phyloP scores from a whole-genome alignment of 2,888 invertebrate species.

The Pterostichus madidus region DNA sequence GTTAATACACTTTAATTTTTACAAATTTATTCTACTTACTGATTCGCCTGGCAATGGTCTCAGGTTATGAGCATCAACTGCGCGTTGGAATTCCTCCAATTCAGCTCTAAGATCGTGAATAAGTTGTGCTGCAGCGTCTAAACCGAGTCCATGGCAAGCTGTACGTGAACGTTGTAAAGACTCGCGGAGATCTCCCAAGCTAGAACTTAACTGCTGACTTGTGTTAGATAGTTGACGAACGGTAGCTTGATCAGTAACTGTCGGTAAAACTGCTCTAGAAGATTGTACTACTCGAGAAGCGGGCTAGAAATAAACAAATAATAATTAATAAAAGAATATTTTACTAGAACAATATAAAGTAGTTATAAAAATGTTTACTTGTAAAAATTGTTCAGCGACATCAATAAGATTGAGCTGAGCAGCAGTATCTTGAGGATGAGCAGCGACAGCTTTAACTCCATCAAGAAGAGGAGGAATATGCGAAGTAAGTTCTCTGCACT shows the following conservation, averaged over 20 bases:
- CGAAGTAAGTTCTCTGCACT: conserved; percentile 87
- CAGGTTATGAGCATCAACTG: conserved; percentile 85
- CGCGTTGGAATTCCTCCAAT: conserved; percentile 88
- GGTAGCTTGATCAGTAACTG: conserved; percentile 87
- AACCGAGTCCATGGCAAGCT: conserved; percentile 89
- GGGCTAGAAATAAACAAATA: conserved; percentile 75
- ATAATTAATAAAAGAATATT: neutral
- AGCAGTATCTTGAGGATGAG: conserved; percentile 85
- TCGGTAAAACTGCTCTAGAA: conserved; percentile 90
- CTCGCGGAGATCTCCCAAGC: conserved; percentile 74
- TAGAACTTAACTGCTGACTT: conserved; percentile 82
- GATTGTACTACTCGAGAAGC: conserved; percentile 87
- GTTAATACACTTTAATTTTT: neutral
- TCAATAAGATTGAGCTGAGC: conserved; percentile 90
- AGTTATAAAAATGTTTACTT: conserved; percentile 75
- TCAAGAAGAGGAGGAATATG: conserved; percentile 90
- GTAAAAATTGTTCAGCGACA: conserved; percentile 90
- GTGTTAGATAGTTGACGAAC: conserved; percentile 86
- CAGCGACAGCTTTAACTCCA: conserved; percentile 85
- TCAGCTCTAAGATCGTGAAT: conserved; percentile 90
- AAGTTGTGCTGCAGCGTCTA: conserved; percentile 92
- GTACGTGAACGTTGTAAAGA: conserved; percentile 76
- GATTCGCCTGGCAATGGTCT: conserved; percentile 93
- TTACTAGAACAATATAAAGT: no score
- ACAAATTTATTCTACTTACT: conserved; percentile 74